Conservation (phyloP, 1,140 invertebrate species). For the Penaeus vannamei region DNA sequence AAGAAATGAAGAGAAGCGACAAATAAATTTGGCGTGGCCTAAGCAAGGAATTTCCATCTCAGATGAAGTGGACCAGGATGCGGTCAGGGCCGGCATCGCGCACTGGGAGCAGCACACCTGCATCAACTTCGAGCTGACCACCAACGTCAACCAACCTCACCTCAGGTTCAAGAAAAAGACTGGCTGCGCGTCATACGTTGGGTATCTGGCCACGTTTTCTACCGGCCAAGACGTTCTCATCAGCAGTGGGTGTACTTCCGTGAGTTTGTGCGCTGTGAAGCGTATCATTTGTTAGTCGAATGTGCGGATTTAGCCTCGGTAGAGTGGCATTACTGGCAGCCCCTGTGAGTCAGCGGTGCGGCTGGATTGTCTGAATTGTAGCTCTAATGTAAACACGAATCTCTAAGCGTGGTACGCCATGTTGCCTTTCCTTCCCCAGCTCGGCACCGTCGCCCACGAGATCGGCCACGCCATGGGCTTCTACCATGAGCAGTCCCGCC, state of each 20-base stretch:
- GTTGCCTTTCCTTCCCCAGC: neutral
- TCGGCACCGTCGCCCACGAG: conserved; percentile 71
- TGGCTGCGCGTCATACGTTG: conserved; percentile 71
- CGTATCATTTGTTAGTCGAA: neutral
- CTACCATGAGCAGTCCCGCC: conserved; percentile 72
- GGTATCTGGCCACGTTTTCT: conserved; percentile 54
- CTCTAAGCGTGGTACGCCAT: no score
- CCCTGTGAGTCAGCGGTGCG: neutral
- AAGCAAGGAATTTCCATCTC: neutral
- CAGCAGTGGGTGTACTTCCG: conserved; percentile 70
- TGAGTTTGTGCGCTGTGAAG: conserved; percentile 59
- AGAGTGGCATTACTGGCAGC: neutral
- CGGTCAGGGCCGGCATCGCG: conserved; percentile 41
- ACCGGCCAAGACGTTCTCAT: conserved; percentile 70
- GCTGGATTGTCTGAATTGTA: neutral
- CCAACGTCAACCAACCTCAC: conserved; percentile 44
- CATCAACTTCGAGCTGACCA: conserved; percentile 43
- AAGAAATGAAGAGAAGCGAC: no score
- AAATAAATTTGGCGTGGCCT: no score
- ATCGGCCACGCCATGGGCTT: conserved; percentile 72
- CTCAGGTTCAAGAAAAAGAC: conserved; percentile 38
- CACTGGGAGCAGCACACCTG: conserved; percentile 64
- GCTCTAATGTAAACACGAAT: neutral
- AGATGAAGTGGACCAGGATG: conserved; percentile 23
- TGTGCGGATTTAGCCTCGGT: neutral